Conservation (phyloP, 2,888 invertebrate genomes). For the Junonia oenone region DNA sequence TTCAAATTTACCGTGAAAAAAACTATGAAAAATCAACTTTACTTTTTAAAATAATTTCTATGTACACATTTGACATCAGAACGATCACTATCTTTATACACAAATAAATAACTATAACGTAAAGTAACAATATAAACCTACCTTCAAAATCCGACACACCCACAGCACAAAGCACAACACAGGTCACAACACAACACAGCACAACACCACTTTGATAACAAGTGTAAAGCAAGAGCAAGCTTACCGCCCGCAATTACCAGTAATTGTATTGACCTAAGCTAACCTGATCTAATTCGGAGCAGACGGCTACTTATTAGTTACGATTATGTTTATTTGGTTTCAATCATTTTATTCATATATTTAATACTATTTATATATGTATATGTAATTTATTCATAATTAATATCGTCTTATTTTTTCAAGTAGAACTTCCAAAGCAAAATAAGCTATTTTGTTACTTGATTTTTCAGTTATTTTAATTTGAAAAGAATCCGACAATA, state of each 20-base stretch:
- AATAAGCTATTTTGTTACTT: too few species aligned
- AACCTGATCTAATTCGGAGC: conserved; percentile 73
- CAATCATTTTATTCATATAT: not conserved
- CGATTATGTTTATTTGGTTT: conserved; percentile 5
- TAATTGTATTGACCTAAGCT: conserved; percentile 77
- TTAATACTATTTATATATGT: not conserved
- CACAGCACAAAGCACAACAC: conserved; percentile 9
- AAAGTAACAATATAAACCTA: too few species aligned
- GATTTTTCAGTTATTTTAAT: too few species aligned
- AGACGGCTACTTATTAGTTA: conserved; percentile 33
- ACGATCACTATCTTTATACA: too few species aligned
- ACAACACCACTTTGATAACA: conserved; percentile 32
- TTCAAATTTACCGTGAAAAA: too few species aligned
- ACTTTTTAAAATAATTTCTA: too few species aligned
- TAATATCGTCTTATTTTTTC: too few species aligned
- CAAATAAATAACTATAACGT: too few species aligned
- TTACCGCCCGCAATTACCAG: conserved; percentile 64
- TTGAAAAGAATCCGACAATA: too few species aligned
- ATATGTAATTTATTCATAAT: not conserved
- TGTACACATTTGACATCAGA: too few species aligned
- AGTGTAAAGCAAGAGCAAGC: conserved; percentile 43
- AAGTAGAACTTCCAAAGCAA: too few species aligned
- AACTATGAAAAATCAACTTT: too few species aligned
- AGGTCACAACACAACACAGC: conserved; percentile 20
- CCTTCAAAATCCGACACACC: not conserved